Conservation (phyloP, 2,113 vertebrate species). For the Gymnogyps californianus region DNA sequence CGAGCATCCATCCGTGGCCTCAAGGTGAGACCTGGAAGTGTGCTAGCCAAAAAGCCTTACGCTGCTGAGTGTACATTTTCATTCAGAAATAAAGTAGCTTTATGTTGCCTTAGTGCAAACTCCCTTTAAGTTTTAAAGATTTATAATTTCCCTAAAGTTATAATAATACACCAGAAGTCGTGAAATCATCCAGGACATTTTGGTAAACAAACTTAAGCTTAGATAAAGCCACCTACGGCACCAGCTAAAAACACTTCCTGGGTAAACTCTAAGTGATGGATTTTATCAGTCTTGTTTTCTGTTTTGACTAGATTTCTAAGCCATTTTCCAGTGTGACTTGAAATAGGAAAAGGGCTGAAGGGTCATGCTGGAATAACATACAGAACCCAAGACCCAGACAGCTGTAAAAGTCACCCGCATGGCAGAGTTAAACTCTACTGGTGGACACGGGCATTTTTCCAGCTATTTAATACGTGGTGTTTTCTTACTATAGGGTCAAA, state of each 20-base stretch:
- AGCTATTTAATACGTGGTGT: neutral
- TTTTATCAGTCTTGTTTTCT: neutral
- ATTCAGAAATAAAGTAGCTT: neutral
- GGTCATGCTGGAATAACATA: slow-evolving; percentile 34
- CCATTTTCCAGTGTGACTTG: neutral
- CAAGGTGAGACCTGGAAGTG: neutral
- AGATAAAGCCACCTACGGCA: neutral
- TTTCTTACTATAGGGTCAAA: slow-evolving; percentile 23
- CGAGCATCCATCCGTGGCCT: neutral
- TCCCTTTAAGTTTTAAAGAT: neutral
- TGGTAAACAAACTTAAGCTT: neutral
- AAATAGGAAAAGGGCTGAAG: neutral
- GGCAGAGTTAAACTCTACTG: neutral
- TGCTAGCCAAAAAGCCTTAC: neutral
- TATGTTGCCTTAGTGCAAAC: neutral
- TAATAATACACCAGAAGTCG: neutral
- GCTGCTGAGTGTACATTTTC: neutral
- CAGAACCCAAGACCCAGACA: neutral
- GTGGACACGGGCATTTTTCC: neutral
- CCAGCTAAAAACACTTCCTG: neutral
- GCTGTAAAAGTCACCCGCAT: neutral
- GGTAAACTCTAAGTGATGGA: neutral
- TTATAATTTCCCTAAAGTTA: neutral
- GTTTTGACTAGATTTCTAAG: slow-evolving; percentile 2
- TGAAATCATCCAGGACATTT: neutral